Base-by-base conservation (phyloP, 2,113 vertebrate genomes). In the Pantherophis guttatus region DNA sequence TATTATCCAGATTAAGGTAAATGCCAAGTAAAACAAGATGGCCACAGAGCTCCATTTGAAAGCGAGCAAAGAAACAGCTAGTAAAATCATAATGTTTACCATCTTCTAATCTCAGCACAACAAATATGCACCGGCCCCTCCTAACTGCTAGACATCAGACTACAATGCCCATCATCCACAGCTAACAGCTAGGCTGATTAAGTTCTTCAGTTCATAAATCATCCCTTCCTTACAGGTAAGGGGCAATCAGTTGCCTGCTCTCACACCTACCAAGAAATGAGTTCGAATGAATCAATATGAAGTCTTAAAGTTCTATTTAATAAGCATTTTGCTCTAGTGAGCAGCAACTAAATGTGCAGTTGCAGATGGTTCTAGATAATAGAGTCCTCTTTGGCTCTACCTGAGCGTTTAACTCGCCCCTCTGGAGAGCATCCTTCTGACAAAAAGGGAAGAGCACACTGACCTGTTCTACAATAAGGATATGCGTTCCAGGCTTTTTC, bases 401-500 rank as follows among this genome's bases (percentile, higher is more conserved):
- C 90, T 6, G 1, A n/a, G 15, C 15, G 90, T n/a, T 75, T n/a
- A 48, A 55, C 62, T 88, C 23, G n/a, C 90, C 58, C 23, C 1
- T 13, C 1, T 44, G 17, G 7, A 54, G 9, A 81, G 3, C n/a
- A n/a, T 0, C 15, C 57, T 65, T 65, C 0, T 4, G 3, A 44
- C 86, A 57, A 54, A 50, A 94, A 15, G 81, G 10, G 0, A 0
- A 8, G 58, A 0, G 94, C 92, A 88, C 19, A 92, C 98, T 98
- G 97, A 99, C 99, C 98, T 95, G 99, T 99, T 97, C 97, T 98
- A 97, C 99, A 99, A 97, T 99, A 99, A 48, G 99, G 99, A 87
- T 99, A 99, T 0, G 98, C 98, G 0, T 99, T 99, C 99, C 99
- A 99, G 94, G 99, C 99, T 93, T 99, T 98, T 97, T 99, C 99